phyloP scores from a whole-genome alignment of 2,113 vertebrate genomes.

The Myiozetetes cayanensis region DNA sequence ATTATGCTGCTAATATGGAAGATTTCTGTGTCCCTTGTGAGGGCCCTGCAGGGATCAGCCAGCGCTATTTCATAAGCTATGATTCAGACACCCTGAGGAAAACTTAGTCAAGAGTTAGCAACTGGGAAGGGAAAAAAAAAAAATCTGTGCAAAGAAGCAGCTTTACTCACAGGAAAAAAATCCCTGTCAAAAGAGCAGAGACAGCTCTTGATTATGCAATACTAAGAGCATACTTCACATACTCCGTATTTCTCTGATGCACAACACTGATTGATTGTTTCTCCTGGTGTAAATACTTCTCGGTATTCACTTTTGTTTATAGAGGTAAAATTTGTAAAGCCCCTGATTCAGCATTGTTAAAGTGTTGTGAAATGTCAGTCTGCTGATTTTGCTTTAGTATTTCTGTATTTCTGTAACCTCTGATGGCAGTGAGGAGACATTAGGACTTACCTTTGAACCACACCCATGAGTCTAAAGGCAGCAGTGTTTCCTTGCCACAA shows the following conservation, averaged over 20 bases:
- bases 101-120: background rate
- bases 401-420: background rate
- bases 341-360: background rate
- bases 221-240: background rate
- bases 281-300: background rate
- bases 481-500: background rate
- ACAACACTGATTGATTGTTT: background rate
- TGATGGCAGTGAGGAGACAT: background rate
- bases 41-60: background rate
- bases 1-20: background rate
- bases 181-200: background rate
- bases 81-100: background rate
- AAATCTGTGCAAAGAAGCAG: background rate
- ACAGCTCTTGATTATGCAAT: background rate
- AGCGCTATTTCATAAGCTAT: background rate
- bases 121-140: background rate
- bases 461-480: background rate
- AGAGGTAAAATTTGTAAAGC: background rate
- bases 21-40: background rate
- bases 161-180: background rate
- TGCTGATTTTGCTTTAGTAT: background rate
- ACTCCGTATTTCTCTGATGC: background rate
- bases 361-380: background rate
- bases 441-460: background rate
- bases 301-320: background rate